A percentile compares a stretch with the other conserved stretches of the same genome.
phyloP scores from a whole-genome alignment of 2,797 vertebrate species.

The Tangara arthus region DNA sequence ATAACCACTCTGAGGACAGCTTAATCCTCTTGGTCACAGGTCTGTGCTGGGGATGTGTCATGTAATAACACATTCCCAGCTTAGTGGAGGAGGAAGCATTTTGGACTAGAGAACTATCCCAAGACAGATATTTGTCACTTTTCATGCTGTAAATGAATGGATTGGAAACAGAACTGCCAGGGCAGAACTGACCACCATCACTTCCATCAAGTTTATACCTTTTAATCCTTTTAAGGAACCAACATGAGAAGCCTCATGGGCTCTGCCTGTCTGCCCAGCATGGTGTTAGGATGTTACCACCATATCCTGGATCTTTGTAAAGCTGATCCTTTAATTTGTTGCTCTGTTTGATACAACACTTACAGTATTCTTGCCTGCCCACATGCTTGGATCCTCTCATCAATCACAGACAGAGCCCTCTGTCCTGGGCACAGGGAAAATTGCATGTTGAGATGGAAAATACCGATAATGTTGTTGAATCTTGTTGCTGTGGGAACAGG shows the following conservation, averaged over 20 bases:
- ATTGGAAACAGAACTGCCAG: neutral
- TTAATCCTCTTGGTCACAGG: neutral
- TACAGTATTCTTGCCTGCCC: neutral
- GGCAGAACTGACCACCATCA: neutral
- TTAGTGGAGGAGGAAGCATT: neutral
- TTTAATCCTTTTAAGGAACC: neutral
- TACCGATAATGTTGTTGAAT: constrained; percentile 14
- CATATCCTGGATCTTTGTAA: neutral
- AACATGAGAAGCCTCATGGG: accelerated
- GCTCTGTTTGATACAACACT: neutral
- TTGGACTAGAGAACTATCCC: neutral
- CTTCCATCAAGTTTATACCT: neutral
- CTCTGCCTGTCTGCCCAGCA: neutral
- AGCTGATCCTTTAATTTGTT: neutral
- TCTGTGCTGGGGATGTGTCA: neutral
- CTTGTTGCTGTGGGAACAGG: constrained; percentile 40
- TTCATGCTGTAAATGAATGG: neutral
- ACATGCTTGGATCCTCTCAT: neutral
- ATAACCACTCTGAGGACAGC: neutral
- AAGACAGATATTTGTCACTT: neutral
- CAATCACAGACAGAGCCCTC: neutral
- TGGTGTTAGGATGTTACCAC: neutral
- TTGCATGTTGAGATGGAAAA: constrained; percentile 45
- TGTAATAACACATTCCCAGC: neutral
- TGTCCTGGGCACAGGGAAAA: constrained; percentile 3